phyloP scores from a whole-genome alignment of 2,113 vertebrate species.

The Scomber colias region DNA sequence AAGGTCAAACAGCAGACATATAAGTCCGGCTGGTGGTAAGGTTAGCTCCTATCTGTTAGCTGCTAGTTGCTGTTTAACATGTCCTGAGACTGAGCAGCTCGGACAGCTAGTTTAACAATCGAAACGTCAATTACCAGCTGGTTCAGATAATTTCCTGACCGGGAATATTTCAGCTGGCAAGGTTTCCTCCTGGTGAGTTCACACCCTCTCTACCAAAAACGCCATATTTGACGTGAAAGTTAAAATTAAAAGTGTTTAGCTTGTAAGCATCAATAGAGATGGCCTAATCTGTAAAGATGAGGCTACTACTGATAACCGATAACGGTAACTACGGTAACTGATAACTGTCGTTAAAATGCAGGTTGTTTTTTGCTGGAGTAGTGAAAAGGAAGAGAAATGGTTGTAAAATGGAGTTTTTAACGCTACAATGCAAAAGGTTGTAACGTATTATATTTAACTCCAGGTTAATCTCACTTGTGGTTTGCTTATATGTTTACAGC shows the following conservation, averaged over 20 bases:
- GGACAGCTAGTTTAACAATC: not conserved
- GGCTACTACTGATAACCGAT: no score
- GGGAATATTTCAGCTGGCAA: not conserved
- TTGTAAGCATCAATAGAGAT: not conserved
- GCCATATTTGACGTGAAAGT: not conserved
- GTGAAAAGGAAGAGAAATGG: no score
- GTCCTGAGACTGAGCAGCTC: not conserved
- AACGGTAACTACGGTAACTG: no score
- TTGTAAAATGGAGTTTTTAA: no score
- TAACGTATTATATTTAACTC: no score
- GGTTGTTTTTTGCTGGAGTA: no score
- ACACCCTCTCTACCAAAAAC: not conserved
- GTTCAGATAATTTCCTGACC: slow-evolving; percentile 23
- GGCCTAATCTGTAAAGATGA: no score
- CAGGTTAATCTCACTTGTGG: no score
- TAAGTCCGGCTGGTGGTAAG: slow-evolving; percentile 24
- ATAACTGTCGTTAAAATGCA: no score
- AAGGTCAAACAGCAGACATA: slow-evolving; percentile 45
- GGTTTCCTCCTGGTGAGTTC: slow-evolving; percentile 32
- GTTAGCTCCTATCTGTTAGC: slow-evolving; percentile 45
- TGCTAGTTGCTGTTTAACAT: slow-evolving; percentile 4
- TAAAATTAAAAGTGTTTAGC: no score
- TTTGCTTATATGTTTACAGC: no score
- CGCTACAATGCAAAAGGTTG: no score
- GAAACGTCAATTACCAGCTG: not conserved